Conservation (phyloP, 2,888 invertebrate species). For the Corythucha ciliata region DNA sequence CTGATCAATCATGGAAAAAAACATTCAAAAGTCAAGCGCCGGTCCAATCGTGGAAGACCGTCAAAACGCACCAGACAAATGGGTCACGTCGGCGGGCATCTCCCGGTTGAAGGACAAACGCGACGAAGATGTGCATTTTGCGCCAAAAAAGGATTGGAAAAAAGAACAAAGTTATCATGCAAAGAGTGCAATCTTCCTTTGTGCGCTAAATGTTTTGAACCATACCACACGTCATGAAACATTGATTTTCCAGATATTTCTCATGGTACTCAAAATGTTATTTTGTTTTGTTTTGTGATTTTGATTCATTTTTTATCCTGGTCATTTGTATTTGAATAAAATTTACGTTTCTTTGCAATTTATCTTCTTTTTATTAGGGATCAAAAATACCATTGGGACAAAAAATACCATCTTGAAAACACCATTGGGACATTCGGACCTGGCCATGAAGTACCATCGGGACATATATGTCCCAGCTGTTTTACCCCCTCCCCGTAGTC, state of each 20-base stretch:
- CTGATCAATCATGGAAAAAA: slow-evolving; percentile 20
- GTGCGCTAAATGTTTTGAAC: slow-evolving; percentile 18
- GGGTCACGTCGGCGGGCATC: slow-evolving; percentile 23
- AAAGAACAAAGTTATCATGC: slow-evolving; percentile 15
- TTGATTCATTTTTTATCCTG: slow-evolving; percentile 5
- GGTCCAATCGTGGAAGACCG: slow-evolving; percentile 14
- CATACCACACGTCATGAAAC: slow-evolving; percentile 18
- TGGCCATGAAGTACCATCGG: slow-evolving; percentile 12
- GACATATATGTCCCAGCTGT: slow-evolving; percentile 10
- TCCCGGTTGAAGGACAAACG: slow-evolving; percentile 24
- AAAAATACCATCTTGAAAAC: slow-evolving; percentile 11
- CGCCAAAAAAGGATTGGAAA: slow-evolving; percentile 13
- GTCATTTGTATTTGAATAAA: slow-evolving; percentile 8
- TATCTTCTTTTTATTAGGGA: slow-evolving; percentile 16
- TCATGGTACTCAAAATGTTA: slow-evolving; percentile 1
- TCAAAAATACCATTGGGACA: slow-evolving; percentile 14
- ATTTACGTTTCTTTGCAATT: slow-evolving; percentile 10
- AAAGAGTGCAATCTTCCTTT: slow-evolving; percentile 13
- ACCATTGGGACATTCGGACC: slow-evolving; percentile 14
- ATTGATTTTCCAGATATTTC: slow-evolving; percentile 12
- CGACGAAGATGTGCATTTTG: slow-evolving; percentile 24
- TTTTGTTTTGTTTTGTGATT: slow-evolving; percentile 1
- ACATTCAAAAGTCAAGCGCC: slow-evolving; percentile 13
- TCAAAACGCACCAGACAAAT: slow-evolving; percentile 21
- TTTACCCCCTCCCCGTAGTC: slow-evolving; percentile 15